phyloP scores from a whole-genome alignment of 2,888 invertebrate genomes.

The Cantharis lateralis region DNA sequence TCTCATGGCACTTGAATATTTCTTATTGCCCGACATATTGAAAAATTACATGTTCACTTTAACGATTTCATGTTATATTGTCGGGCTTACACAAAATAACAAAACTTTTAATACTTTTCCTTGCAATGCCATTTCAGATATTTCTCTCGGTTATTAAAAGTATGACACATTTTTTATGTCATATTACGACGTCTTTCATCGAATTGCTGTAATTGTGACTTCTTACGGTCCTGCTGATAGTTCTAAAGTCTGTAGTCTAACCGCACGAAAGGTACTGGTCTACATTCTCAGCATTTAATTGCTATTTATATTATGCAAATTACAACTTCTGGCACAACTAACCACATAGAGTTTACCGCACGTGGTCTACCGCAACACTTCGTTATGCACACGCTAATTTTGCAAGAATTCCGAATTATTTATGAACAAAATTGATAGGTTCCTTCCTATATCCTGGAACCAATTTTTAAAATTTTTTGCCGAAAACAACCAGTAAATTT shows the following conservation, averaged over 20 bases:
- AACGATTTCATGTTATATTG: neutral
- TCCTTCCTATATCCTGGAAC: too few species aligned
- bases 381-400: neutral
- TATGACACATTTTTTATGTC: conserved; percentile 6
- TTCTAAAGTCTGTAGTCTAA: neutral
- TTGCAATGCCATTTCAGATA: neutral
- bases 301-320: neutral
- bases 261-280: neutral
- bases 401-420: neutral
- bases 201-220: conserved; percentile 32
- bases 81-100: neutral
- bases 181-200: conserved; percentile 30
- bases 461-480: neutral
- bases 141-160: neutral
- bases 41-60: neutral
- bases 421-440: neutral
- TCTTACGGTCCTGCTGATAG: too few species aligned
- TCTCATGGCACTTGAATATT: neutral
- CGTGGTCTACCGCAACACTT: neutral
- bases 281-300: neutral
- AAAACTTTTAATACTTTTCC: neutral
- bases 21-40: neutral
- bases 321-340: neutral
- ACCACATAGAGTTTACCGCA: neutral
- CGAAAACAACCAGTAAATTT: neutral